Evolutionary conservation across 1,140 invertebrate species (phyloP).

Genomic region (Helicoverpa zea): DNA sequence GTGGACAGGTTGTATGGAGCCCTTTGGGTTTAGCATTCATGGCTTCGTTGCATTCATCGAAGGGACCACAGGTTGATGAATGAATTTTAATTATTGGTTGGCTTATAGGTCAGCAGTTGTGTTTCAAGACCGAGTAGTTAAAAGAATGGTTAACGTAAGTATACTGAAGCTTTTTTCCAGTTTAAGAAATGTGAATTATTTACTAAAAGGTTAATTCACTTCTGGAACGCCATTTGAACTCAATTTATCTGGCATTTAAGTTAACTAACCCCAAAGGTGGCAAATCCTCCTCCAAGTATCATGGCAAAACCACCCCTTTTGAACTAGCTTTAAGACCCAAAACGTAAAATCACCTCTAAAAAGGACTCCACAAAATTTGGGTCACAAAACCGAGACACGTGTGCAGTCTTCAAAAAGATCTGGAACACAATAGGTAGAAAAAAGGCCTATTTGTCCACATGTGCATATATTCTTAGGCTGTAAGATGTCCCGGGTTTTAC

Average conservation of each 20-base stretch:
- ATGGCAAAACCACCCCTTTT: background rate
- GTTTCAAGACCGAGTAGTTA: no score
- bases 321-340: background rate
- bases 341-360: background rate
- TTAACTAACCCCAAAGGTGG: no score
- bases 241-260: no score
- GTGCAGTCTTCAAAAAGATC: constrained; percentile 3
- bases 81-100: background rate
- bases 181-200: no score
- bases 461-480: constrained; percentile 30
- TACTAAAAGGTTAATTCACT: no score
- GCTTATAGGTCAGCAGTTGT: no score
- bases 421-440: constrained; percentile 36
- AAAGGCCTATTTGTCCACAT: constrained; percentile 70
- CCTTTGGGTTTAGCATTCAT: constrained; percentile 22
- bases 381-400: constrained; percentile 34
- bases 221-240: no score
- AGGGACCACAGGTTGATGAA: constrained; percentile 16
- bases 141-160: no score
- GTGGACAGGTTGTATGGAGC: constrained; percentile 18
- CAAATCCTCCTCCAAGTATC: no score
- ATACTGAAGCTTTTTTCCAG: no score
- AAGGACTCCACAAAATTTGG: constrained; percentile 14
- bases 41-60: constrained; percentile 23
- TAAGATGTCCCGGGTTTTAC: constrained; percentile 8